A percentile compares a stretch with the other conserved stretches of the same genome.
Evolutionary conservation across 2,113 vertebrate genomes (phyloP).

Genomic region (Scomber japonicus): DNA sequence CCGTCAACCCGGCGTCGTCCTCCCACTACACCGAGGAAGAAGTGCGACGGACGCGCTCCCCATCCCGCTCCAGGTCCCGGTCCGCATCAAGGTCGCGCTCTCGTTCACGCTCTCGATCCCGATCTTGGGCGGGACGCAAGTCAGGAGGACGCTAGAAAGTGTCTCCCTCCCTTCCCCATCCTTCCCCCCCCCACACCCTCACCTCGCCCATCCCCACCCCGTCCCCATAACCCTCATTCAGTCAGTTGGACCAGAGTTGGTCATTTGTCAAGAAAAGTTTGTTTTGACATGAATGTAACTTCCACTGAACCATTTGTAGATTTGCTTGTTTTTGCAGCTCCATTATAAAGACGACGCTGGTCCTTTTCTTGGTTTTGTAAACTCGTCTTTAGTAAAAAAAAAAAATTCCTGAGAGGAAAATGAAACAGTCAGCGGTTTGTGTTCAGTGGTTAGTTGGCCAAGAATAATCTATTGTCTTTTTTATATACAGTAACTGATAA

Average conservation of each 20-base stretch:
- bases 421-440: slow-evolving; percentile 19
- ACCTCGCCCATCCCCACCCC: no score
- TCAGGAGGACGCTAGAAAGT: slow-evolving; percentile 91
- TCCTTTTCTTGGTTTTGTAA: slow-evolving; percentile 61
- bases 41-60: slow-evolving; percentile 51
- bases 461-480: slow-evolving; percentile 36
- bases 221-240: background rate
- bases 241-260: slow-evolving; percentile 22
- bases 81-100: slow-evolving; percentile 92
- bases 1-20: slow-evolving; percentile 86
- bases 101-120: slow-evolving; percentile 83
- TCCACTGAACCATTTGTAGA: slow-evolving; percentile 60
- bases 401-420: slow-evolving; percentile 18
- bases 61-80: slow-evolving; percentile 86
- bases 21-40: slow-evolving; percentile 88
- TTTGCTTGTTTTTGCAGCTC: slow-evolving; percentile 45
- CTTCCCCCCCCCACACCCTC: background rate
- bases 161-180: background rate
- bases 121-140: slow-evolving; percentile 96
- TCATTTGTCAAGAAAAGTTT: slow-evolving; percentile 38
- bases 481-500: slow-evolving; percentile 41
- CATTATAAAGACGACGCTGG: slow-evolving; percentile 43
- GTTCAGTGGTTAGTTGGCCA: slow-evolving; percentile 32
- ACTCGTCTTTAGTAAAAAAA: slow-evolving; percentile 26
- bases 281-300: slow-evolving; percentile 71